These are phyloP conservation scores for Meloidogyne floridensis DNA, from an alignment of 1,140 invertebrate genomes.

Conservation along the genomic window DNA sequence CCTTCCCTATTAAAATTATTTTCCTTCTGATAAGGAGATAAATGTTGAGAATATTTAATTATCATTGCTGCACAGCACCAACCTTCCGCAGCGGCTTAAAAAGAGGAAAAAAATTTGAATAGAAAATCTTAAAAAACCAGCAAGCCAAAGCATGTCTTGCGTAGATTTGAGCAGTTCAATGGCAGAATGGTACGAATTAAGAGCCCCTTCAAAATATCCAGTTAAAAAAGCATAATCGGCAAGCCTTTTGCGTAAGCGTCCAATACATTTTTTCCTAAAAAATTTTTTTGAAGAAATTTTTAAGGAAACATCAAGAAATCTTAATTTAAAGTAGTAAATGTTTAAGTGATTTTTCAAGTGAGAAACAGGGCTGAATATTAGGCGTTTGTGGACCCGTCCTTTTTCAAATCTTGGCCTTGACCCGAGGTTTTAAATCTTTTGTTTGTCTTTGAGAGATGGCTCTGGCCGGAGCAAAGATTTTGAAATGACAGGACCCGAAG, in stretches of 20 bases:
- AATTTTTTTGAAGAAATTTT: background rate
- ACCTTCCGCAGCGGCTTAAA: conserved; percentile 60
- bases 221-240: conserved; percentile 60
- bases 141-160: conserved; percentile 60
- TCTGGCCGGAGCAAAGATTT: no score
- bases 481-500: no score
- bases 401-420: no score
- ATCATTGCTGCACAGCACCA: conserved; percentile 60
- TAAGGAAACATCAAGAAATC: no score
- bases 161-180: conserved; percentile 57
- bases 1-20: background rate
- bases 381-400: no score
- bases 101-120: background rate
- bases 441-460: no score
- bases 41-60: conserved; percentile 32
- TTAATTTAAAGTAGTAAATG: no score
- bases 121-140: conserved; percentile 46
- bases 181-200: conserved; percentile 56
- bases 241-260: conserved; percentile 58
- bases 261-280: conserved; percentile 58
- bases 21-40: background rate
- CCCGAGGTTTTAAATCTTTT: no score
- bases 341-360: no score
- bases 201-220: conserved; percentile 52
- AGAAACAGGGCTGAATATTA: no score